Base-by-base conservation (phyloP, 2,113 vertebrate genomes). In the Dasyornis broadbenti region DNA sequence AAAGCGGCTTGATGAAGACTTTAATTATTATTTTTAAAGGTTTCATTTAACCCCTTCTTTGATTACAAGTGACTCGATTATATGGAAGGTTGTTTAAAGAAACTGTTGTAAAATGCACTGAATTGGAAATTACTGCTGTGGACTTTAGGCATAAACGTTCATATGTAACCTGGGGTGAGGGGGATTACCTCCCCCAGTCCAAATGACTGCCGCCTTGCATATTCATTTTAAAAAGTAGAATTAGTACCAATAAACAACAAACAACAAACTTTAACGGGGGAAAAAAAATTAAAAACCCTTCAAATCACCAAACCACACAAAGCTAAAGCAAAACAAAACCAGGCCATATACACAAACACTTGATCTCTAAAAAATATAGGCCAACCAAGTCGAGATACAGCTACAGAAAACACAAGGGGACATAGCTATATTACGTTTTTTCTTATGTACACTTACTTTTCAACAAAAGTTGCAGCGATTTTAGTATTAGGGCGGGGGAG, bases 111-210 rank as follows among this genome's bases (percentile, higher is more conserved):
- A 71, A 31, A 82, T 39, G 40, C 45, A 11, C 27, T 15, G 26
- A 9, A 5, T 47, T 66, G 28, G 40, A 92, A 95, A 50, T 54
- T 18, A 47, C 37, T 86, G 60, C 27, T 6, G 4, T 35, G 42
- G 35, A 8, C 35, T 53, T 11, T 8, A n/a, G 60, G 17, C 83
- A 18, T 44, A 79, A 49, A 24, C 2, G 1, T 47, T 47, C 60
- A 54, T 20, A 70, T 0, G 0, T 39, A 71, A 60, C 7, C 3
- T 18, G 13, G 12, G 6, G 9, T 0, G 5, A 20, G 16, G 14
- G 18, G 5, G 12, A 28, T 47, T 44, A 81, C 8, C 14, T 76
- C 13, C 28, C 18, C 15, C 20, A 4, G 10, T 28, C 30, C 35
- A 44, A 83, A 72, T 5, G n/a, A 53, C 35, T 57, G 10, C 19